Evolutionary conservation across 2,113 vertebrate genomes (phyloP), one percentile per base, ranked within the genome.

Genomic region (Otocyon megalotis): DNA sequence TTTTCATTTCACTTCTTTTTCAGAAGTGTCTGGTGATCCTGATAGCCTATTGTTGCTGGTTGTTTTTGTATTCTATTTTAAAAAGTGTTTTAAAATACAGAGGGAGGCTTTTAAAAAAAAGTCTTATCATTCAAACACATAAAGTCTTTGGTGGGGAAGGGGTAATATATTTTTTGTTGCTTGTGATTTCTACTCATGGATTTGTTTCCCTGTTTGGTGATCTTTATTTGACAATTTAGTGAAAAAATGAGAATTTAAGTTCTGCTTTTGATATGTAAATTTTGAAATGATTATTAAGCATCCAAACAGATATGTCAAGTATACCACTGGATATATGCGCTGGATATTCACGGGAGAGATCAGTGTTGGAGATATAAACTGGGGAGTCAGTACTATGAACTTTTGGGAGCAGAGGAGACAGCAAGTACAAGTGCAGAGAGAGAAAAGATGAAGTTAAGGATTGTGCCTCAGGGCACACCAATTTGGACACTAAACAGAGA

Each of bases 41-140:
- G 35, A 79, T 16, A 82, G 76, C 20, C 20, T 11, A 82, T 3
- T 84, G 13, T 11, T 88, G 58, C 12, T 69, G 63, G 9, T 60
- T 90, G 37, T 76, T 67, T 95, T 93, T 88, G 50, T 63, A 85
- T 58, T 96, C 12, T n/a, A 90, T 60, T 48, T 71, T 88, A 81
- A 97, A 65, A 89, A 63, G 30, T 67, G 30, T 72, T 91, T 86
- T 72, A 16, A 17, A n/a, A 92, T 50, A 50, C 10, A 91, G 12
- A 76, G 19, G 50, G 19, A 91, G 30, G 48, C 10, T 76, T 79
- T 65, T 88, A 16, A 16, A 54, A 54, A 54, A 54, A 10, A 89
- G 62, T 67, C 17, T 54, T 22, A 69, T 72, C 79, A 92, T 77
- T 85, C 26, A 86, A 86, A 76, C 15, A 94, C 43, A 32, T 63